phyloP scores from a whole-genome alignment of 2,113 vertebrate genomes.

The Microtus oregoni region DNA sequence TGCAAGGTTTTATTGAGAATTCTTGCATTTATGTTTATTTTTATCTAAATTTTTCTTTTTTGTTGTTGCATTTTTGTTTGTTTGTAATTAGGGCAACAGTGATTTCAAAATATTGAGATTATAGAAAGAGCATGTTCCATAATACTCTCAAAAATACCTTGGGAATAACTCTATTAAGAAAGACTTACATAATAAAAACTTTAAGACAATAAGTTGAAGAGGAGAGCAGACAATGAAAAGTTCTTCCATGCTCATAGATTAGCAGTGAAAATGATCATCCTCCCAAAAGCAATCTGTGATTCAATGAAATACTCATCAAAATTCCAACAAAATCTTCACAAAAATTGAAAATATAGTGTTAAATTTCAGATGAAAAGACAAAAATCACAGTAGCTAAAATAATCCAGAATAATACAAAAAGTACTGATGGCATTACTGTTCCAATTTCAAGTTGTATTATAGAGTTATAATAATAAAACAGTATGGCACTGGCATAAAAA shows the following conservation, averaged over 20 bases:
- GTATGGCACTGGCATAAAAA: background rate
- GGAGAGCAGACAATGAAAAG: background rate
- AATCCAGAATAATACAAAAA: background rate
- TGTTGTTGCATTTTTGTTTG: background rate
- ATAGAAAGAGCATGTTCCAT: background rate
- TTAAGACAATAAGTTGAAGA: background rate
- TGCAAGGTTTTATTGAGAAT: background rate
- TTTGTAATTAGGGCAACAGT: background rate
- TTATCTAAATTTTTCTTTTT: background rate
- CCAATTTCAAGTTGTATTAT: background rate
- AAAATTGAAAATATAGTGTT: background rate
- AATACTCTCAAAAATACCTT: background rate
- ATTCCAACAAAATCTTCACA: background rate
- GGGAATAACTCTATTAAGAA: background rate
- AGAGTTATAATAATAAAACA: background rate
- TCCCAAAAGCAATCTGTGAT: background rate
- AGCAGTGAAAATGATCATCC: background rate
- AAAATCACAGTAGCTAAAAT: background rate
- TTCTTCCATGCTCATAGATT: background rate
- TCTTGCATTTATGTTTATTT: background rate
- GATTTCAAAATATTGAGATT: background rate
- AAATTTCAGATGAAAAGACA: background rate
- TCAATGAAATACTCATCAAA: background rate
- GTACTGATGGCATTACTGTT: background rate
- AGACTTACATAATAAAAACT: background rate